These are phyloP conservation scores for Mesoligia furuncula DNA, from an alignment of 2,888 invertebrate species.

Conservation along the genomic window DNA sequence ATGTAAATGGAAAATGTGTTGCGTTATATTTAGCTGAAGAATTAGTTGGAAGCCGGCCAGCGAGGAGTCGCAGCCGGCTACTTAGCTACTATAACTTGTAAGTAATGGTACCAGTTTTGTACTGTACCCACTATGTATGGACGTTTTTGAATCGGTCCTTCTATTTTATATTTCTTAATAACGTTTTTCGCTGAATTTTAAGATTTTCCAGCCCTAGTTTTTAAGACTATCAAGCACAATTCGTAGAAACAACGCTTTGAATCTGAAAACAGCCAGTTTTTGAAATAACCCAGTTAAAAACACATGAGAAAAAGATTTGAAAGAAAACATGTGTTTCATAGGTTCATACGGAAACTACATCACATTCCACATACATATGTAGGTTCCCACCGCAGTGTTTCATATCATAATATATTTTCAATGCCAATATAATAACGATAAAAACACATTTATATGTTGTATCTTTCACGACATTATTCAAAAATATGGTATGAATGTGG, in stretches of 20 bases:
- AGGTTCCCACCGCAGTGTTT: no score
- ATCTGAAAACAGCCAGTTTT: background rate
- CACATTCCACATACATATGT: no score
- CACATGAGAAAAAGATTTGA: background rate
- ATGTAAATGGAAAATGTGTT: slow-evolving; percentile 47
- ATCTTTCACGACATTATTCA: background rate
- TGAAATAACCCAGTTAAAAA: background rate
- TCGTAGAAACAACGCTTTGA: background rate
- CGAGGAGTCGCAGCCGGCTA: slow-evolving; percentile 12
- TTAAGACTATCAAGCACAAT: background rate
- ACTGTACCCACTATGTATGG: background rate
- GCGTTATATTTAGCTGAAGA: slow-evolving; percentile 43
- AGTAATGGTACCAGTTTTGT: slow-evolving; percentile 23
- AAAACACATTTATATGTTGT: background rate
- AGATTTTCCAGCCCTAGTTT: background rate
- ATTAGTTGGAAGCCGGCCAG: slow-evolving; percentile 54
- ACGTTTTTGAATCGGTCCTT: background rate
- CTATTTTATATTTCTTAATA: slow-evolving; percentile 4
- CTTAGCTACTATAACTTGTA: slow-evolving; percentile 35
- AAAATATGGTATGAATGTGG: background rate
- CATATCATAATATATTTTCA: background rate
- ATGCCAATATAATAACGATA: background rate
- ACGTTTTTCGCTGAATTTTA: background rate
- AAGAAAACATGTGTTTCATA: background rate
- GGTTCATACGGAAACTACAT: no score